Conservation (phyloP, 2,888 invertebrate species). For the Agrotis clavis region DNA sequence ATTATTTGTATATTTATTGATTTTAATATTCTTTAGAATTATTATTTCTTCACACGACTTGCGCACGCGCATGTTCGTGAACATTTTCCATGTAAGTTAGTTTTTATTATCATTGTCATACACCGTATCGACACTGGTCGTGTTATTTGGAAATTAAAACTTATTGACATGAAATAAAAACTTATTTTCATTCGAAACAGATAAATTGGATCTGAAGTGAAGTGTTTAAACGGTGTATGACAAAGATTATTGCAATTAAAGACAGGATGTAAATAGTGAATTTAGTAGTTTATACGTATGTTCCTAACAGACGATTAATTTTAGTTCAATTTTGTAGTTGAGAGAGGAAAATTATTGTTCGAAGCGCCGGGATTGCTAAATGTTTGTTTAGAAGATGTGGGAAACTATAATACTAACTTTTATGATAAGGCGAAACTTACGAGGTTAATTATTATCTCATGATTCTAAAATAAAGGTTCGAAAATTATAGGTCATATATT, state of each 20-base stretch:
- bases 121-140: background rate
- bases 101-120: slow-evolving; percentile 23
- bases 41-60: slow-evolving; percentile 18
- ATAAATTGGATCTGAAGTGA: background rate
- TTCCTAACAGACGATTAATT: slow-evolving; percentile 63
- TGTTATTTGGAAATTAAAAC: slow-evolving; percentile 1
- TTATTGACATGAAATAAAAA: background rate
- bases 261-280: slow-evolving; percentile 66
- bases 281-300: slow-evolving; percentile 62
- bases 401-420: no score
- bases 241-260: slow-evolving; percentile 49
- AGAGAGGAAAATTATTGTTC: slow-evolving; percentile 18
- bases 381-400: no score
- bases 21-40: slow-evolving; percentile 34
- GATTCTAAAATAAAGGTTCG: background rate
- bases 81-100: slow-evolving; percentile 49
- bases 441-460: no score
- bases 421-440: no score
- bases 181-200: background rate
- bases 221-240: slow-evolving; percentile 23
- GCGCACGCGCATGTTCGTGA: slow-evolving; percentile 24
- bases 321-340: slow-evolving; percentile 54
- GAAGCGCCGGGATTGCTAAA: background rate
- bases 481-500: no score
- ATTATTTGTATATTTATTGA: slow-evolving; percentile 44